Base-by-base conservation (phyloP, 2,888 invertebrate species). In the Mythimna vitellina region DNA sequence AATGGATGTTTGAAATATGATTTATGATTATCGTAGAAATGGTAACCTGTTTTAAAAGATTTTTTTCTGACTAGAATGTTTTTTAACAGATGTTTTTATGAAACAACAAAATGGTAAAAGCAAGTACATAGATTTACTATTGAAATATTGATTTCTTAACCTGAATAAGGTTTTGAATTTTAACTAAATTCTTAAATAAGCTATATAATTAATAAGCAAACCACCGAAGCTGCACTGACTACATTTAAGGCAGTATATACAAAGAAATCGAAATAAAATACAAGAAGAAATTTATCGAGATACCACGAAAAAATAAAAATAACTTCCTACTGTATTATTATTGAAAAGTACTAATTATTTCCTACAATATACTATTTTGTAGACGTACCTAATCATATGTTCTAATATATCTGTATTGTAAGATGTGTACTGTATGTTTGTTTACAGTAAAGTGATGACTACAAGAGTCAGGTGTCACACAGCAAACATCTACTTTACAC, bases 151-250 rank as follows among this genome's bases (percentile, higher is more conserved):
- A 14, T 46, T 62, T 42, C 1, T 32, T 32, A 32, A 38, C 42
- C 29, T 20, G 29, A 4, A 49, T 42, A 60, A 54, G 8, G 22
- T 64, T 57, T 53, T 1, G 38, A 70, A 73, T 78, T 53, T 35
- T 29, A 71, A 72, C 32, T 29, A 51, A 73, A 67, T 62, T 6
- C 6, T 38, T 35, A 69, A 76, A 61, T 32, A 57, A 70, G 73
- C 58, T 60, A 69, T 76, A 58, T 35, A 56, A 71, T 78, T 68
- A 76, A 79, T 35, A 84, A 86, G 84, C 86, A 22, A 73, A 80
- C 73, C 61, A 77, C 73, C 10, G 67, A 83, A 83, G 83, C 86
- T 22, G 46, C 64, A 79, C 64, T 73, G 73, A 82, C 84, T 86
- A 80, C 71, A 75, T 69, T 53, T 70, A 72, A 81, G 78, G 79